These are phyloP conservation scores for Eulacestoma nigropectus DNA, from an alignment of 2,113 vertebrate species.

Conservation along the genomic window DNA sequence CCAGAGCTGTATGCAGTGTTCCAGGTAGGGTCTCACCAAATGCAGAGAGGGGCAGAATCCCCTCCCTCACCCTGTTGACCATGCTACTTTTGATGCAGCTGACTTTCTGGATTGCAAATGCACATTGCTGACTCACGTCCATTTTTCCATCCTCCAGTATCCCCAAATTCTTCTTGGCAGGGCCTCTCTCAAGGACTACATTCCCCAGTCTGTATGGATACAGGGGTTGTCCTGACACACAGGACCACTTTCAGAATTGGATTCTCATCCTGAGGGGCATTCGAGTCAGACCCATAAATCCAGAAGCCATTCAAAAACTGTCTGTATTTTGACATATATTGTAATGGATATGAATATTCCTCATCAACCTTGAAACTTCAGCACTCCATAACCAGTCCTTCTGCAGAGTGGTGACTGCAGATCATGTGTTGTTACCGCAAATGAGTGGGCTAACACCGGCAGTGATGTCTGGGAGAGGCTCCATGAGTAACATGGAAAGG, in stretches of 20 bases:
- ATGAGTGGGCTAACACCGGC: neutral
- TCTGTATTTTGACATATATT: neutral
- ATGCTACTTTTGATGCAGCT: neutral
- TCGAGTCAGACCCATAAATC: neutral
- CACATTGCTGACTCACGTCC: neutral
- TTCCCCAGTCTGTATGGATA: neutral
- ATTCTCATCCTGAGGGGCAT: neutral
- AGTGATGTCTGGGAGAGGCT: neutral
- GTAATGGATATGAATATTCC: neutral
- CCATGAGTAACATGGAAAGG: neutral
- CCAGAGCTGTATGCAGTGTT: neutral
- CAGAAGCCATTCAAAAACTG: neutral
- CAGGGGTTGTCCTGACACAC: fast-evolving
- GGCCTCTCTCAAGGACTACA: fast-evolving
- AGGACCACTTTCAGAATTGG: neutral
- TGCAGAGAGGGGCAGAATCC: neutral
- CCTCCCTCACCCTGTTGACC: fast-evolving
- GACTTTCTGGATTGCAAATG: neutral
- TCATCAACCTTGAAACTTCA: neutral
- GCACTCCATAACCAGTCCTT: neutral
- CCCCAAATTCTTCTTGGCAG: neutral
- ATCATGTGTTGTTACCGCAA: neutral
- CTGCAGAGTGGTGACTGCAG: neutral
- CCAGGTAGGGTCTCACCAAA: neutral
- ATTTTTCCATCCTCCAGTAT: neutral